Evolutionary conservation across 2,113 vertebrate genomes (phyloP), one percentile per base, ranked within the genome.

Genomic region (pig (Sus scrofa)): DNA sequence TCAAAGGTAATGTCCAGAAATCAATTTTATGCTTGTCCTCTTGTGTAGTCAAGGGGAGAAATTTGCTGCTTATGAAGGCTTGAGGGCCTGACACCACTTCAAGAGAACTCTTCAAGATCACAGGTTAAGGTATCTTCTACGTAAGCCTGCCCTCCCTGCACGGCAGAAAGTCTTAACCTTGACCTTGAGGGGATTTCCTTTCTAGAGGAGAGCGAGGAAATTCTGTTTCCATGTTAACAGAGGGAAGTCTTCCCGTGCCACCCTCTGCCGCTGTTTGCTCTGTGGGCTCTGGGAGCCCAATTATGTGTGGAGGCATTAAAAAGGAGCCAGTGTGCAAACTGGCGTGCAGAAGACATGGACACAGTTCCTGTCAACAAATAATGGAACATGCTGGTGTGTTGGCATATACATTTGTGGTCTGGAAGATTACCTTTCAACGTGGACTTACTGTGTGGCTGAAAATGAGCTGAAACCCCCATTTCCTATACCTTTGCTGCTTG

Each of bases 181-280:
- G 98, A 98, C 98, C 97, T 97, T 73, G 68, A 95, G 96, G 95
- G 97, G 98, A 98, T 98, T 98, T 98, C 97, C 96, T 91, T 98
- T 97, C 96, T 96, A 85, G 95, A 97, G 96, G 71, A 96, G 71
- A 98, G 97, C 95, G 95, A 97, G 98, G 91, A 97, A 98, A 98
- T 98, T 98, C 89, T 0, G 79, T 98, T 98, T 97, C 97, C 96
- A 97, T 86, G 97, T 98, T 98, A 97, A 98, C 95, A 79, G 94
- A 93, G 95, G 97, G 86, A 97, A 67, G 84, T 94, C 94, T 98
- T 96, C 91, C 97, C 94, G 97, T 96, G 97, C 97, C 97, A 98
- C 97, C 89, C 96, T 86, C 90, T 97, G 97, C 96, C 2, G 89
- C 96, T 67, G 88, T 94, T 96, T 63, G 95, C 93, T 96, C 86